Base-by-base conservation (phyloP, 1,140 invertebrate species). In the Saccostrea echinata region DNA sequence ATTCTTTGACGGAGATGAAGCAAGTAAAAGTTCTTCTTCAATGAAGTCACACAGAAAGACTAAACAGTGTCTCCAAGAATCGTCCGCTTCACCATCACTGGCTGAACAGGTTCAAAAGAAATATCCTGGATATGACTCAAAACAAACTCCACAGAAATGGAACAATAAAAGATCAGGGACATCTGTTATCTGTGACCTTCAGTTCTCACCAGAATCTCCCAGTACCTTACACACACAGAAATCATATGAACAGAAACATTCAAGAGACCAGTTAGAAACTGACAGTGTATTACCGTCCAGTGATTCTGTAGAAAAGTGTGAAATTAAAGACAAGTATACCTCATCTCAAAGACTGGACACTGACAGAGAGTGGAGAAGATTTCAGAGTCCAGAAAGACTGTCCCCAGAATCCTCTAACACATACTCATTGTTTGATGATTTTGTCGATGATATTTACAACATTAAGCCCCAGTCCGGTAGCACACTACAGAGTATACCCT, bases 1-100 rank as follows among this genome's bases (percentile, higher is more conserved):
- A 85, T 93, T 93, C 57, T 91, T 85, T 52, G 88, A 92, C 12
- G 91, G 91, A 64, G 91, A 92, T 35, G 53, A 82, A 18, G 8
- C 55, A 57, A 9, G 43, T 43, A 9, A 43, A 43, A 57, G 55
- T 2, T 57, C 13, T 8, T 57, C 55, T 57, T 57, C 21, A 6
- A 0, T 21, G 3, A 57, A 57, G 21, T 57, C 55, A 18, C 13
- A 57, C 55, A 57, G 55, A 4, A 57, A 16, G 21, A 21, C 55
- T 13, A 57, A 21, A 21, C 55, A 12, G 13, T 18, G 13, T 57
- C 9, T 57, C 9, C 55, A 57, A 21, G 55, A 57, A 21, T 13
- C 55, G 3, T 57, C 55, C 0, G 55, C 21, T 57, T 57, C 55
- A 57, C 55, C 55, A 43, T 43, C 4, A 43, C 43, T 43, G 43